A percentile compares a stretch with the other conserved stretches of the same genome.
Evolutionary conservation across 2,113 vertebrate species (phyloP).

Genomic region (Steatornis caripensis): DNA sequence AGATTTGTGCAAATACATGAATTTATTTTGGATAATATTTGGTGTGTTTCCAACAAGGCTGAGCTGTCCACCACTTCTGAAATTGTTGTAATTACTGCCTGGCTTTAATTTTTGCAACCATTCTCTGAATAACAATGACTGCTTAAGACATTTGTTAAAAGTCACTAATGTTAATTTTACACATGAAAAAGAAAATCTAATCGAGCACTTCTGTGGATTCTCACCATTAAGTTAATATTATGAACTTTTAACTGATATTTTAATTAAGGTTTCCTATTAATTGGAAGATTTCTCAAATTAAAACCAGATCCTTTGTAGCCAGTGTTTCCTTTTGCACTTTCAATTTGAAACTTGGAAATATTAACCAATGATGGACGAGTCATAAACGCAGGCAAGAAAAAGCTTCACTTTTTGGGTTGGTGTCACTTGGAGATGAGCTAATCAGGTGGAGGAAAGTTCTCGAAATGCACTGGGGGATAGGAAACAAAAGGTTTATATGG

Average conservation of each 20-base stretch:
- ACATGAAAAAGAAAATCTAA: conserved; percentile 23
- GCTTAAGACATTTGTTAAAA: conserved; percentile 7
- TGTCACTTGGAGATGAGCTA: neutral
- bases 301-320: conserved; percentile 43
- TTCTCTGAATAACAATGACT: conserved; percentile 8
- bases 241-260: conserved; percentile 59
- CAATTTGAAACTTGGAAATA: conserved; percentile 56
- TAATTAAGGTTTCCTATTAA: conserved; percentile 65
- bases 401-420: neutral
- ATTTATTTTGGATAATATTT: neutral
- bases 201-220: conserved; percentile 14
- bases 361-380: neutral
- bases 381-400: neutral
- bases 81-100: neutral
- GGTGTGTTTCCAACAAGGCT: neutral
- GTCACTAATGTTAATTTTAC: conserved; percentile 48
- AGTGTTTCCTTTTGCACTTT: conserved; percentile 58
- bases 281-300: conserved; percentile 57
- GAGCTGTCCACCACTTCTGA: neutral
- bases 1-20: neutral
- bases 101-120: neutral
- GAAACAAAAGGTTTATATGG: neutral
- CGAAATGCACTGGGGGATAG: neutral
- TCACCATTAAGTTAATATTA: conserved; percentile 59
- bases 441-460: neutral